Evolutionary conservation across 2,888 invertebrate species (phyloP).

Genomic region (Aproaerema taeniolella): DNA sequence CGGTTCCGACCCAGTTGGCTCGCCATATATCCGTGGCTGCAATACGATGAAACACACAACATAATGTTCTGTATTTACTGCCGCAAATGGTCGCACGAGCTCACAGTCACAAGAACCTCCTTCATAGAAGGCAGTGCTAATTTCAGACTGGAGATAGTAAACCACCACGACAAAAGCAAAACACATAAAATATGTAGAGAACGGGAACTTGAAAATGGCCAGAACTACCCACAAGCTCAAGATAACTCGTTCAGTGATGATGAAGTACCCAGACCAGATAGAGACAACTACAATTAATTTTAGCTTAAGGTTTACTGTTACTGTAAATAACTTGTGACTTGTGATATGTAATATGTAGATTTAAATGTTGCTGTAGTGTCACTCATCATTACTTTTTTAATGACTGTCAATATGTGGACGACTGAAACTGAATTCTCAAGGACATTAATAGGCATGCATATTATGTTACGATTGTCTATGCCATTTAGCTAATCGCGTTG

Average conservation of each 20-base stretch:
- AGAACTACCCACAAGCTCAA: not conserved
- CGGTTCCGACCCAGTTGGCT: slow-evolving; percentile 83
- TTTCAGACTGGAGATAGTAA: slow-evolving; percentile 86
- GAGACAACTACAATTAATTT: not conserved
- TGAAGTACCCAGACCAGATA: slow-evolving; percentile 2
- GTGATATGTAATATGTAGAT: too few species aligned
- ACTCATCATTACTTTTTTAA: too few species aligned
- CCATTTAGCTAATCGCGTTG: too few species aligned
- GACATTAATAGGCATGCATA: too few species aligned
- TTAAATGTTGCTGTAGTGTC: too few species aligned
- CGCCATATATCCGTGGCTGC: slow-evolving; percentile 83
- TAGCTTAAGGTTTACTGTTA: not conserved
- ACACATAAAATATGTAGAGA: slow-evolving; percentile 83
- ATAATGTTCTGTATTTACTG: slow-evolving; percentile 84
- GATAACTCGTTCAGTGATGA: slow-evolving; percentile 4
- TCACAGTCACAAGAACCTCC: slow-evolving; percentile 85
- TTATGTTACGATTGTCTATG: too few species aligned
- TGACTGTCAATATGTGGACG: too few species aligned
- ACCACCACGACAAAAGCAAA: slow-evolving; percentile 88
- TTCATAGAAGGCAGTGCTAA: slow-evolving; percentile 88
- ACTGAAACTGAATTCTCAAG: too few species aligned
- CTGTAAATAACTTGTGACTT: too few species aligned
- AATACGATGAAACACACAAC: slow-evolving; percentile 79
- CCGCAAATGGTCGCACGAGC: slow-evolving; percentile 81
- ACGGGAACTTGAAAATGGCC: too few species aligned